These are phyloP conservation scores for Anabas testudineus DNA, from an alignment of 2,797 vertebrate genomes.

Conservation along the genomic window DNA sequence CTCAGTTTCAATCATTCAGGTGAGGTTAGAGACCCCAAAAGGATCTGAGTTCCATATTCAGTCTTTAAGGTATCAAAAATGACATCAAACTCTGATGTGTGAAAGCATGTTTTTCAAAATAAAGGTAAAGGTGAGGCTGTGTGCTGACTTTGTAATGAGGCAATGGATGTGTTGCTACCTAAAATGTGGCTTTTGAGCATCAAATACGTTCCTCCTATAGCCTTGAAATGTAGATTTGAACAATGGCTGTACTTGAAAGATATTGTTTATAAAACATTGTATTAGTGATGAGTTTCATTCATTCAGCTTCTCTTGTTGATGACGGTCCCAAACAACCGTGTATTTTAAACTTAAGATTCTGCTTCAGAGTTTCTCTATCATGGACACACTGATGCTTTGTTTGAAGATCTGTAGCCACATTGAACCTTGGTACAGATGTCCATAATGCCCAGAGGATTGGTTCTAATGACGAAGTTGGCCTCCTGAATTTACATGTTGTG, in stretches of 20 bases:
- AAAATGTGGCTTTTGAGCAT: neutral
- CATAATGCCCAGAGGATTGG: neutral
- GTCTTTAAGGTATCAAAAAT: neutral
- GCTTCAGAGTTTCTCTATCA: neutral
- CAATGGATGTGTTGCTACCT: neutral
- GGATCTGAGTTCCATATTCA: too few species aligned
- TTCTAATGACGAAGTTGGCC: too few species aligned
- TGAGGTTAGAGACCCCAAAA: too few species aligned
- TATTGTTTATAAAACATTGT: neutral
- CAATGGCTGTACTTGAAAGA: neutral
- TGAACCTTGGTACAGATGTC: neutral
- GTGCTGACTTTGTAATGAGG: neutral
- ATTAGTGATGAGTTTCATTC: neutral
- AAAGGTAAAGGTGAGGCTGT: neutral
- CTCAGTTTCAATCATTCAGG: too few species aligned
- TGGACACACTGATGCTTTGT: neutral
- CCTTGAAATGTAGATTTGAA: neutral
- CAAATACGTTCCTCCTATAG: neutral
- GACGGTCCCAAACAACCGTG: neutral
- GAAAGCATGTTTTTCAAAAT: constrained; percentile 5
- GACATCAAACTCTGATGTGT: neutral
- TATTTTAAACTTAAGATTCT: neutral
- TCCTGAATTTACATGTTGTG: neutral
- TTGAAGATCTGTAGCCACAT: neutral
- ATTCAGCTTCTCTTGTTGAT: neutral